phyloP scores from a whole-genome alignment of 2,113 vertebrate species.

The Ammodytes marinus region DNA sequence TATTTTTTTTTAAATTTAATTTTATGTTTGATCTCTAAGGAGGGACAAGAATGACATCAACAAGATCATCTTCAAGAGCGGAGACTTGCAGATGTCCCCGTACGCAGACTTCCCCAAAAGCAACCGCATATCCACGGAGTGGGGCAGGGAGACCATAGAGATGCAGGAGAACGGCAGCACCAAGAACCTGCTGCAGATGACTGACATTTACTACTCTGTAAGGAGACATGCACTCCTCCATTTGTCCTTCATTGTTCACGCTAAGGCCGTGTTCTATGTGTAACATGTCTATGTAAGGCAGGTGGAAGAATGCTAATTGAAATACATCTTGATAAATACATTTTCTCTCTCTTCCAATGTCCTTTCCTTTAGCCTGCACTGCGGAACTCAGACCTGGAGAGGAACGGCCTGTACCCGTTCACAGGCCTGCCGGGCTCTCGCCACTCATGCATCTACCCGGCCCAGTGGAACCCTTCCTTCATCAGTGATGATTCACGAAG shows the following conservation, averaged over 20 bases:
- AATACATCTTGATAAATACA: too few relatives aligned
- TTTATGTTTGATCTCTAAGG: conserved; percentile 79
- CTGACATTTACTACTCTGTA: conserved; percentile 97
- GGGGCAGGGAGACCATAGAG: conserved; percentile 97
- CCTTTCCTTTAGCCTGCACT: conserved; percentile 84
- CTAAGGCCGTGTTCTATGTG: not conserved
- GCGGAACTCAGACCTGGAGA: conserved; percentile 94
- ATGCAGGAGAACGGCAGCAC: conserved; percentile 99
- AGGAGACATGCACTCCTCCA: conserved; percentile 36
- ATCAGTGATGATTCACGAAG: conserved; percentile 95
- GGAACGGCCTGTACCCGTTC: conserved; percentile 94
- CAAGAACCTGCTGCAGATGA: conserved; percentile 98
- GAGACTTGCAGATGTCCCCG: conserved; percentile 96
- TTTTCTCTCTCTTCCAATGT: conserved; percentile 16
- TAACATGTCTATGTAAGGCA: not conserved
- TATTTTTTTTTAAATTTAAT: not conserved
- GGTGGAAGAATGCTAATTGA: not conserved
- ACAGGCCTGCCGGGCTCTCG: conserved; percentile 94
- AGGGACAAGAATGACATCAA: conserved; percentile 98
- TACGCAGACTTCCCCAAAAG: conserved; percentile 96
- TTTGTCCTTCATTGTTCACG: conserved; percentile 1
- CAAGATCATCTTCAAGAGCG: conserved; percentile 98
- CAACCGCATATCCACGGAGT: conserved; percentile 92
- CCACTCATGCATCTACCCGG: conserved; percentile 97
- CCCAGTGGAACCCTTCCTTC: conserved; percentile 97